Base-by-base conservation (phyloP, 2,113 vertebrate species). In the Platichthys stellatus region DNA sequence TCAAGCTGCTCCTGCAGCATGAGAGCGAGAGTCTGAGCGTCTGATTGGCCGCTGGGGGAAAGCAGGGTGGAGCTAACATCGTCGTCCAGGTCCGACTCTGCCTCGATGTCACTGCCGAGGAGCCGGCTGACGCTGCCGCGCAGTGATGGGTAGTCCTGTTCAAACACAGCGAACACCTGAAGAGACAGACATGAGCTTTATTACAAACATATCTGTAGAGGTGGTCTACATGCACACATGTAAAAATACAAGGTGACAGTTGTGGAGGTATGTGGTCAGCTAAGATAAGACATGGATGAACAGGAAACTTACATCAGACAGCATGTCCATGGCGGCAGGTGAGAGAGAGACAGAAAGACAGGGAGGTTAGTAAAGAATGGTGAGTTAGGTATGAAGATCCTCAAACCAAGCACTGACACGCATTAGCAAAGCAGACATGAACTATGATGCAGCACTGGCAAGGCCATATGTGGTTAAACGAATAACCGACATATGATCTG, bases 1-100 rank as follows among this genome's bases (percentile, higher is more conserved):
- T 99, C 98, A 60, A 99, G 94, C 89, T 99, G 98, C 89, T 99
- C 96, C 88, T 99, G 98, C 31, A 99, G 93, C 98, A 99, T 99
- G 83, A 98, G 95, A 65, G 98, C 97, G 43, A 99, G 89, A 0
- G 98, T 99, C 92, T 99, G 97, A 20, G 98, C 97, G 0, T 99
- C 98, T 0, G 97, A 99, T 89, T 97, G 97, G 64, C 97, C 95
- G 0, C 97, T 92, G 6, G 97, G 97, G 23, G 97, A 99, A 35
- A 97, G 93, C 76, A 96, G 87, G 24, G 94, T 78, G 5, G 97
- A 96, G 86, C 96, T 95, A 78, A 96, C 96, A 0, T 98, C 97
- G 31, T 99, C 97, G 0, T 98, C 97, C 90, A 97, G 63, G 2
- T 98, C 97, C 0, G 97, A 98, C 88, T 93, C 92, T 23, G 96